These are phyloP conservation scores for Ailurus styani DNA, from an alignment of 2,113 vertebrate genomes.

Conservation along the genomic window DNA sequence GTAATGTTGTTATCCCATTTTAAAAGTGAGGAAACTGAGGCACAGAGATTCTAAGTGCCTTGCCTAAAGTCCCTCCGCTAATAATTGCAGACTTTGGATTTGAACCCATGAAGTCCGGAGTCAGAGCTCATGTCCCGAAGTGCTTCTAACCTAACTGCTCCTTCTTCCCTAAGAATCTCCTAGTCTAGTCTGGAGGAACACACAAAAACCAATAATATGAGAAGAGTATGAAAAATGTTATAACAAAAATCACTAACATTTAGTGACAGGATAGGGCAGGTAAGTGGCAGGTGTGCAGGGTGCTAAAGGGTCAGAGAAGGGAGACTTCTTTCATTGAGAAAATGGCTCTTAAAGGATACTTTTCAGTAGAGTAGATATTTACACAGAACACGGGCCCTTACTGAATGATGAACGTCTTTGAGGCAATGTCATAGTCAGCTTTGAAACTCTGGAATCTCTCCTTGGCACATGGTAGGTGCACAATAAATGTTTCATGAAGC, in stretches of 20 bases:
- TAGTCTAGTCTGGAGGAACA: background rate
- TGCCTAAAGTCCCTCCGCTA: background rate
- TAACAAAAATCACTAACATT: background rate
- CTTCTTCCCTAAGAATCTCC: background rate
- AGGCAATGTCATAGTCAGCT: background rate
- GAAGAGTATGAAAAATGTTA: background rate
- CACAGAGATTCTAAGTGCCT: background rate
- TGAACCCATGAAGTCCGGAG: background rate
- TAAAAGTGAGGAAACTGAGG: background rate
- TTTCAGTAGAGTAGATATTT: background rate
- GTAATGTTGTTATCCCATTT: background rate
- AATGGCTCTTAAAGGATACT: background rate
- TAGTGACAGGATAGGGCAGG: background rate
- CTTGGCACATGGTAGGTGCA: background rate
- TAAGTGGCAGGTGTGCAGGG: background rate
- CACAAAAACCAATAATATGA: background rate
- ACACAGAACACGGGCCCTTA: background rate
- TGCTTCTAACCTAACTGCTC: background rate
- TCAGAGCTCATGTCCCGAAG: background rate
- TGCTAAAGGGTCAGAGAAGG: background rate
- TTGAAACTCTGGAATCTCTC: background rate
- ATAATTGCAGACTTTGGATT: background rate
- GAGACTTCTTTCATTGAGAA: background rate
- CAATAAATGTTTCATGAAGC: conserved; percentile 5
- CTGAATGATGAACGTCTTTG: background rate